Conservation (phyloP, 2,797 vertebrate species). For the Acridotheres tristis region DNA sequence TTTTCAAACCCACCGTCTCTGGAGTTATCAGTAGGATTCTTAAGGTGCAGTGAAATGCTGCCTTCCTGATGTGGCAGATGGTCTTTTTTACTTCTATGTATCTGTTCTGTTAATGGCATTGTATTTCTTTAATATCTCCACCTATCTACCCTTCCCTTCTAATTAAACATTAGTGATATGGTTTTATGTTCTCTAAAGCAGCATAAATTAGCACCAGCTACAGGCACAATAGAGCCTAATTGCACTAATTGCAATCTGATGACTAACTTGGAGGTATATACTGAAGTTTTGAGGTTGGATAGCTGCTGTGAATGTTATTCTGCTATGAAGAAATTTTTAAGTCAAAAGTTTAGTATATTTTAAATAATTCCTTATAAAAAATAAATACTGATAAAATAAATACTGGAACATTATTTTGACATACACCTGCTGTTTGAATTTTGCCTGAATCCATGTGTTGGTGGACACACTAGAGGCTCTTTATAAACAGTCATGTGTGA, state of each 20-base stretch:
- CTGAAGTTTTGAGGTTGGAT: neutral
- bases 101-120: conserved; percentile 72
- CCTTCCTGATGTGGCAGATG: conserved; percentile 68
- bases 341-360: neutral
- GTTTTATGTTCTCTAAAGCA: conserved; percentile 73
- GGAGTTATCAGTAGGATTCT: neutral
- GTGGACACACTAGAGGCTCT: neutral
- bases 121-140: conserved; percentile 72
- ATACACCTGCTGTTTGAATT: neutral
- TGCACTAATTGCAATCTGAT: neutral
- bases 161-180: conserved; percentile 74
- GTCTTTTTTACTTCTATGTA: conserved; percentile 73
- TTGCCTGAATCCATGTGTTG: neutral
- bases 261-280: neutral
- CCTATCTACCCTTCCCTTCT: conserved; percentile 66
- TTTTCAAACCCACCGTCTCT: neutral
- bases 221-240: conserved; percentile 47
- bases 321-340: neutral
- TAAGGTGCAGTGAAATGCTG: conserved; percentile 34
- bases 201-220: conserved; percentile 70
- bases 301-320: neutral
- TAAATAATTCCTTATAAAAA: neutral
- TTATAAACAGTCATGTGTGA: neutral
- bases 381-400: neutral
- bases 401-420: neutral